Conservation (phyloP, 2,113 vertebrate species). For the Pelvicachromis taeniatus region DNA sequence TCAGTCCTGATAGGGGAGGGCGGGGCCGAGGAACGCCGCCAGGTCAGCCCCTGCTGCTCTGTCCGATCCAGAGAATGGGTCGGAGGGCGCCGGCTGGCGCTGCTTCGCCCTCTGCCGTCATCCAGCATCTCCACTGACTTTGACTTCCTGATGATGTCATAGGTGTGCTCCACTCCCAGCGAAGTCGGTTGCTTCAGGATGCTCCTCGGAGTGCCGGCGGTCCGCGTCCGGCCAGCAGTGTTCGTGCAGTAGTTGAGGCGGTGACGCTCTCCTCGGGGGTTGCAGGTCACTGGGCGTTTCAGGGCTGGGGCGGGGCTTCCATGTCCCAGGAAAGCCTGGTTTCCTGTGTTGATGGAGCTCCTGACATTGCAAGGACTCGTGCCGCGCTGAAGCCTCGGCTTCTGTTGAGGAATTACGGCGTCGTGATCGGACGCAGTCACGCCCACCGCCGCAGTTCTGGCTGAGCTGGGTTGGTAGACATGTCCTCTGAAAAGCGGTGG, state of each 20-base stretch:
- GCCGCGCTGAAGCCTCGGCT: neutral
- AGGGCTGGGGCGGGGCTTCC: neutral
- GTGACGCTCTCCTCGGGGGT: neutral
- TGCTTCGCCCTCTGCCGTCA: neutral
- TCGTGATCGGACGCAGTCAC: neutral
- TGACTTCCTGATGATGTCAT: constrained; percentile 70
- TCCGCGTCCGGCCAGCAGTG: neutral
- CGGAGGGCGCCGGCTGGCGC: neutral
- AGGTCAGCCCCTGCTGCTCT: neutral
- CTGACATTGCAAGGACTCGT: neutral
- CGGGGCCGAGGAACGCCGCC: neutral
- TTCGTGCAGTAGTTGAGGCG: neutral
- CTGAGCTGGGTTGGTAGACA: neutral
- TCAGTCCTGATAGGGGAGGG: neutral
- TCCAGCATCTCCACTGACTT: constrained; percentile 70
- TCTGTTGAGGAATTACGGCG: neutral
- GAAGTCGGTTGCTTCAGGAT: constrained; percentile 77
- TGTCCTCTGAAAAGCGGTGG: constrained; percentile 27
- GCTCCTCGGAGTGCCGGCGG: constrained; percentile 65
- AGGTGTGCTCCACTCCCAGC: constrained; percentile 6
- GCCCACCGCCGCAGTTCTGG: neutral
- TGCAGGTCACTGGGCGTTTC: neutral
- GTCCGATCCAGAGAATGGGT: constrained; percentile 12
- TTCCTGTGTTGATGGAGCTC: neutral
- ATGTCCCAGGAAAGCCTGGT: neutral